phyloP scores from a whole-genome alignment of 2,113 vertebrate species.

The Tachysurus vachellii region DNA sequence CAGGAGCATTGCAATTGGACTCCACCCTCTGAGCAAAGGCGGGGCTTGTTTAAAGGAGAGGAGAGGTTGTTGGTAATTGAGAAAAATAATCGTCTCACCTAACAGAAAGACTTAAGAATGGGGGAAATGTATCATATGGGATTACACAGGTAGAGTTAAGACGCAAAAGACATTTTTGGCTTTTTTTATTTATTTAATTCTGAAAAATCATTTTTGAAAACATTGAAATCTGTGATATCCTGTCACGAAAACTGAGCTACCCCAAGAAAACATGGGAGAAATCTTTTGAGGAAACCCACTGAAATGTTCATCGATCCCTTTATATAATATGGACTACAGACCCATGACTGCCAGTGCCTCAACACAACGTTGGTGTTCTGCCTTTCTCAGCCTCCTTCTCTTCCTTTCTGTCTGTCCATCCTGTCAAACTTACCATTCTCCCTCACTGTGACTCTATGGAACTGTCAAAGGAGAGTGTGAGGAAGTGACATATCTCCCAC shows the following conservation, averaged over 20 bases:
- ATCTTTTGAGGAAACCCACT: background rate
- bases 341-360: slow-evolving; percentile 34
- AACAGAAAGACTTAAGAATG: slow-evolving; percentile 9
- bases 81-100: background rate
- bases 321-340: slow-evolving; percentile 44
- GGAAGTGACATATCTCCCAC: slow-evolving; percentile 35
- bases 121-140: background rate
- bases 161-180: slow-evolving; percentile 1
- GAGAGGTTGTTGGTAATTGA: background rate
- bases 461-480: slow-evolving; percentile 40
- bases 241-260: background rate
- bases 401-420: background rate
- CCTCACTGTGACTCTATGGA: slow-evolving; percentile 48
- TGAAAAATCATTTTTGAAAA: background rate
- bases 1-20: slow-evolving; percentile 82
- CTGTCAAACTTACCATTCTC: background rate
- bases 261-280: background rate
- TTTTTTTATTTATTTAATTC: background rate
- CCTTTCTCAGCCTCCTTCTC: slow-evolving; percentile 26
- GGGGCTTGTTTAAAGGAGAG: background rate
- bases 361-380: slow-evolving; percentile 65
- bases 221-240: background rate
- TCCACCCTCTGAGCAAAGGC: slow-evolving; percentile 72
- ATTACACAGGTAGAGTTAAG: background rate
- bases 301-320: slow-evolving; percentile 26